A percentile compares a stretch with the other conserved stretches of the same genome.
phyloP scores from a whole-genome alignment of 2,888 invertebrate species.

The Nudaria mundana region DNA sequence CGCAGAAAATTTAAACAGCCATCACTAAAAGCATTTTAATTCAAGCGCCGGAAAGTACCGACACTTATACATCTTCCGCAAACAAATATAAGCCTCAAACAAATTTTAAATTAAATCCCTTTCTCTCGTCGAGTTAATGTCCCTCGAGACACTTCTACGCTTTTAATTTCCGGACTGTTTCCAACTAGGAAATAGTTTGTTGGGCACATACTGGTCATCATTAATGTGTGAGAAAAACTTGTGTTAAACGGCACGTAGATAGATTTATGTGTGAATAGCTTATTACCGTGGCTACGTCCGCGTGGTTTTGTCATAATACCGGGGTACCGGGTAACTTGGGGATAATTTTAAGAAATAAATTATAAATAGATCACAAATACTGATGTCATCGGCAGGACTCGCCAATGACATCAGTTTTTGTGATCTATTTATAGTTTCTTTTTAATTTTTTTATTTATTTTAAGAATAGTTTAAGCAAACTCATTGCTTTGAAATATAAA shows the following conservation, averaged over 20 bases:
- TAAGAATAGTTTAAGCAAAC: too few species aligned
- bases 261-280: too few species aligned
- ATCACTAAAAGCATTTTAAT: conserved; percentile 30
- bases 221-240: conserved; percentile 10
- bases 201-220: conserved; percentile 39
- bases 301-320: too few species aligned
- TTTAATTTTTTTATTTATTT: too few species aligned
- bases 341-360: too few species aligned
- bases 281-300: too few species aligned
- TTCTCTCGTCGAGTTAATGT: conserved; percentile 67
- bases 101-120: conserved; percentile 69
- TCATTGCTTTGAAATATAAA: too few species aligned
- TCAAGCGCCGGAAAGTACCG: conserved; percentile 29
- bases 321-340: too few species aligned
- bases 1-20: conserved; percentile 28
- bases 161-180: conserved; percentile 76
- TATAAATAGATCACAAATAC: too few species aligned
- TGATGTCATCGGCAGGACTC: too few species aligned
- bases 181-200: conserved; percentile 72
- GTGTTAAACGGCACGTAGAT: conserved; percentile 11
- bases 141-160: conserved; percentile 68
- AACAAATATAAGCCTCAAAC: conserved; percentile 59
- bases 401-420: too few species aligned
- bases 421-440: too few species aligned
- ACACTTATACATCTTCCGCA: conserved; percentile 42